A percentile compares a stretch with the other conserved stretches of the same genome.
phyloP scores from a whole-genome alignment of 2,113 vertebrate species.

The Psilopsiagon aurifrons region DNA sequence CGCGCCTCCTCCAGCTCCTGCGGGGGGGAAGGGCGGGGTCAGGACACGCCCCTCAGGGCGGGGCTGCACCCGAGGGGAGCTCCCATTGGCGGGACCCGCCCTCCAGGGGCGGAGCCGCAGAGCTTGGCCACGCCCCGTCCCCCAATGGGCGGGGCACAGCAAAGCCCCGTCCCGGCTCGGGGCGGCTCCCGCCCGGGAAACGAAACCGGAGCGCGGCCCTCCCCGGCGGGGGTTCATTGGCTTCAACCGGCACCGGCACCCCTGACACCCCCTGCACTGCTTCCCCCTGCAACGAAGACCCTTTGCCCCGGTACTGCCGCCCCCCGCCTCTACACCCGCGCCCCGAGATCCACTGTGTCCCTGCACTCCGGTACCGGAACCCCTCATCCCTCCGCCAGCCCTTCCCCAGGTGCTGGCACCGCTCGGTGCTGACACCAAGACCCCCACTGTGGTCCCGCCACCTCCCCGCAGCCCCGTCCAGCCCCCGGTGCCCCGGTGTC shows the following conservation, averaged over 20 bases:
- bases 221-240: neutral
- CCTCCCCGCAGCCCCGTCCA: too few species aligned
- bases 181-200: neutral
- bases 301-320: too few species aligned
- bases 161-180: neutral
- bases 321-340: neutral
- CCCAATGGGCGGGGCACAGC: neutral
- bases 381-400: neutral
- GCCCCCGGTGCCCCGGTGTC: neutral
- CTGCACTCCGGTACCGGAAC: neutral
- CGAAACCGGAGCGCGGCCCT: neutral
- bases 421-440: neutral
- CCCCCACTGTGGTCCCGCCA: too few species aligned
- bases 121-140: neutral
- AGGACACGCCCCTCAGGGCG: neutral
- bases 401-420: neutral
- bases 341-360: neutral
- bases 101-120: rapidly evolving
- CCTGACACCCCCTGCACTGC: too few species aligned
- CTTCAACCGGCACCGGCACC: neutral
- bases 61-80: too few species aligned
- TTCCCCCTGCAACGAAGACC: neutral
- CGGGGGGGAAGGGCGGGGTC: neutral
- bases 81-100: neutral
- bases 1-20: conserved; percentile 67